A percentile compares a stretch with the other conserved stretches of the same genome.
These are phyloP conservation scores for Boloria selene DNA, from an alignment of 2,888 invertebrate genomes.

Conservation along the genomic window DNA sequence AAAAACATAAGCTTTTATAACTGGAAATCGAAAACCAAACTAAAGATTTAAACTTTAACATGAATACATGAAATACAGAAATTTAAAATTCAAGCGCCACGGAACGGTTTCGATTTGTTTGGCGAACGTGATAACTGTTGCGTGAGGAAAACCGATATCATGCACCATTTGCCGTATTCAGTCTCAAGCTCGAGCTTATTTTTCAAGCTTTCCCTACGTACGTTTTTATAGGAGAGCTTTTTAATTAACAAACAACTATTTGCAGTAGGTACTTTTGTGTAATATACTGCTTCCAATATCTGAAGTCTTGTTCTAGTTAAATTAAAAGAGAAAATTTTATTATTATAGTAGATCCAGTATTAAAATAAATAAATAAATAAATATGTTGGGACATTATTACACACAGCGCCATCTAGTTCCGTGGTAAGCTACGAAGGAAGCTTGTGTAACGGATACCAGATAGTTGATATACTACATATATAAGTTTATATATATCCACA, in stretches of 20 bases:
- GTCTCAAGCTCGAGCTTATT: constrained; percentile 17
- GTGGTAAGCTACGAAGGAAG: no score
- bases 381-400: no score
- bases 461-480: no score
- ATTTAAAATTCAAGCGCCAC: constrained; percentile 13
- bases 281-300: no score
- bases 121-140: constrained; percentile 22
- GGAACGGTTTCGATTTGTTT: constrained; percentile 13
- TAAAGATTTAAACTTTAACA: background rate
- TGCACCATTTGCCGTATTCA: constrained; percentile 14
- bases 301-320: no score
- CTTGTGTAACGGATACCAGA: no score
- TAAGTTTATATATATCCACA: no score
- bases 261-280: no score
- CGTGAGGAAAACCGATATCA: constrained; percentile 16
- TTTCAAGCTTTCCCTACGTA: constrained; percentile 5
- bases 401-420: no score
- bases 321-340: no score
- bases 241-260: background rate
- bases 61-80: background rate
- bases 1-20: background rate
- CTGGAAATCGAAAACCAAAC: background rate
- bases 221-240: constrained; percentile 4
- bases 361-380: no score
- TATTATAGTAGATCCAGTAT: no score